These are phyloP conservation scores for Atrichornis clamosus DNA, from an alignment of 2,113 vertebrate species.

Conservation along the genomic window DNA sequence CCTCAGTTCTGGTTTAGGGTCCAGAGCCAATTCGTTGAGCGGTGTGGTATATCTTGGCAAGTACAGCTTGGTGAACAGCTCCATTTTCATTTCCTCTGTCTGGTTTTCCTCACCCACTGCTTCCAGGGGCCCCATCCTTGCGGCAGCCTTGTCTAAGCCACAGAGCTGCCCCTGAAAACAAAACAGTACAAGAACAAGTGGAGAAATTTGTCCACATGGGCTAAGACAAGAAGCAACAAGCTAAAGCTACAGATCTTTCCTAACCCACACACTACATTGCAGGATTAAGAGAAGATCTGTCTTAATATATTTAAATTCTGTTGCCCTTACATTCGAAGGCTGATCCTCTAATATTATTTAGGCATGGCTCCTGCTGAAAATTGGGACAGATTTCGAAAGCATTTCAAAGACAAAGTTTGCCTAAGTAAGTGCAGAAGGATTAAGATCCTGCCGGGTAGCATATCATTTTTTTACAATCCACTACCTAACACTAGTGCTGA, in stretches of 20 bases:
- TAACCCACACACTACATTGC: background rate
- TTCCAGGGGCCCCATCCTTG: constrained; percentile 70
- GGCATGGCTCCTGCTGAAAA: constrained; percentile 23
- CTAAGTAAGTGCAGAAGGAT: constrained; percentile 35
- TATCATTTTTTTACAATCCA: background rate
- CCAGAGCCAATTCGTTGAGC: constrained; percentile 46
- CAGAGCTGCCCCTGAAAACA: background rate
- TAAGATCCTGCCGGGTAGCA: constrained; percentile 28
- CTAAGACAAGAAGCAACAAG: background rate
- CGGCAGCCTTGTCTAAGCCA: background rate
- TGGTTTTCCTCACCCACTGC: constrained; percentile 69
- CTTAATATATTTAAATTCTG: background rate
- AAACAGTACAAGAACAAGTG: background rate
- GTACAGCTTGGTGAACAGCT: constrained; percentile 54
- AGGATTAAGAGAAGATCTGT: background rate
- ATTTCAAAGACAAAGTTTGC: constrained; percentile 47
- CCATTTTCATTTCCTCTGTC: constrained; percentile 66
- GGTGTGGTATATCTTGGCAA: constrained; percentile 52
- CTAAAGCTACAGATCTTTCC: background rate
- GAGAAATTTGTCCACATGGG: background rate
- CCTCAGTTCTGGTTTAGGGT: constrained; percentile 74
- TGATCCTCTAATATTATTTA: background rate
- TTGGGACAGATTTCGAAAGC: constrained; percentile 41
- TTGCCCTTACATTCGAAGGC: constrained; percentile 18
- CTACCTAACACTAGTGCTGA: constrained; percentile 2